Base-by-base conservation (phyloP, 2,113 vertebrate species). In the Tautogolabrus adspersus region DNA sequence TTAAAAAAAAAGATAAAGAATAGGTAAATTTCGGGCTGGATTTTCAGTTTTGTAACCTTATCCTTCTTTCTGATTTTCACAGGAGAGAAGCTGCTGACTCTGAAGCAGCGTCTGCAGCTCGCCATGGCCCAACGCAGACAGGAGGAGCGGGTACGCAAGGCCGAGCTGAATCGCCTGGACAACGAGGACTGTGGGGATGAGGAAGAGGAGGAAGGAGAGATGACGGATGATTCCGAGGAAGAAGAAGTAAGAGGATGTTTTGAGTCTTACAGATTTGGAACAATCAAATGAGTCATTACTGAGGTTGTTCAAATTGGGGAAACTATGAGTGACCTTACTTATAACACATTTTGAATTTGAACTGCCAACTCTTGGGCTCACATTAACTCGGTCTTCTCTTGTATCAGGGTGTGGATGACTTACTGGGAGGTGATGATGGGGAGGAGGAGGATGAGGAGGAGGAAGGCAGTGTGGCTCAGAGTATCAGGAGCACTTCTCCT, bases 61-160 rank as follows among this genome's bases (percentile, higher is more conserved):
- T 19, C 16, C 30, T 34, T 6, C 30, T 34, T 34, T 34, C 30
- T 34, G 30, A 6, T 75, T 56, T 18, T 78, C 59, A 85, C 83
- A 99, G 98, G 97, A 72, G 97, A 96, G 78, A 97, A 97, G 79
- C 94, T 99, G n/a, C 90, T 96, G 60, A 85, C 77, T 1, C 91
- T 99, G 86, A 98, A 98, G 94, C 96, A 97, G 58, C 97, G 96
- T 61, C 95, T 99, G 3, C 97, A 97, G 93, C 93, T 95, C 70
- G 97, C 96, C 84, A 99, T 99, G 98, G 97, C 97, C n/a, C 93
- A 95, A 11, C 95, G 96, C 56, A 93, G 98, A 63, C 87, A 74
- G 19, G 96, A 97, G 90, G 98, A 99, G 21, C 88, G 98, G 11
- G 95, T 89, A 0, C 97, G 96, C 67, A 92, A 95, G 3, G 96